Percentiles rank a stretch among this genome's conserved stretches.
Evolutionary conservation across 2,113 vertebrate species (phyloP).

Genomic region (Conger conger): DNA sequence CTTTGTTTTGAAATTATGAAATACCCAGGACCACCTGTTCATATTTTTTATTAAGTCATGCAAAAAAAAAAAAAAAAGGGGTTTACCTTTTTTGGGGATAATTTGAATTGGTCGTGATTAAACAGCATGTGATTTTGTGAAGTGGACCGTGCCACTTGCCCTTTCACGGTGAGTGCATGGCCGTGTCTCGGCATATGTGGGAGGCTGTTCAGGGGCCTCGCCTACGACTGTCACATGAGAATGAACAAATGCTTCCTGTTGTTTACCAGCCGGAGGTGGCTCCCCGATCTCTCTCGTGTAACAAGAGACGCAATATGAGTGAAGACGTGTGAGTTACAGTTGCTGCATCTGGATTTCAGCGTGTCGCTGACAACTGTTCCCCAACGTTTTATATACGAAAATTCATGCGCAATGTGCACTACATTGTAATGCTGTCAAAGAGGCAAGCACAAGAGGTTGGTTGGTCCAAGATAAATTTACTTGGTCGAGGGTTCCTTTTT

Average conservation of each 20-base stretch:
- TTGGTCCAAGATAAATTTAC: not conserved
- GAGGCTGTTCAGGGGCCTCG: slow-evolving; percentile 10
- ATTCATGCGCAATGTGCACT: not conserved
- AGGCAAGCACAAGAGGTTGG: not conserved
- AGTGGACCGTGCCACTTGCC: slow-evolving; percentile 14
- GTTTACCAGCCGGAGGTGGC: slow-evolving; percentile 20
- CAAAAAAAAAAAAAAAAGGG: not conserved
- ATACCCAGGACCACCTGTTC: not conserved
- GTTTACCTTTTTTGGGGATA: not conserved
- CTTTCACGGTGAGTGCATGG: slow-evolving; percentile 6
- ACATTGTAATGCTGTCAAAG: not conserved
- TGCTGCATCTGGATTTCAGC: not conserved
- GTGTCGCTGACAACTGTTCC: not conserved
- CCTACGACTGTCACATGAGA: slow-evolving; percentile 50
- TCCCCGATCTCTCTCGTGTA: not conserved
- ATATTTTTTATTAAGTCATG: not conserved
- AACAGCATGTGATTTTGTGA: slow-evolving; percentile 21
- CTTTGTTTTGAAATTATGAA: not conserved
- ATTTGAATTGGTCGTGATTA: slow-evolving; percentile 15
- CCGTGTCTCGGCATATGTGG: not conserved
- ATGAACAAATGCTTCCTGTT: slow-evolving; percentile 32
- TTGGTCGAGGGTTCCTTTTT: not conserved
- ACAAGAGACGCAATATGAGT: not conserved
- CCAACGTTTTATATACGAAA: not conserved
- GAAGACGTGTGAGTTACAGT: not conserved